phyloP scores from a whole-genome alignment of 2,888 invertebrate genomes.

The Cheilosia variabilis region DNA sequence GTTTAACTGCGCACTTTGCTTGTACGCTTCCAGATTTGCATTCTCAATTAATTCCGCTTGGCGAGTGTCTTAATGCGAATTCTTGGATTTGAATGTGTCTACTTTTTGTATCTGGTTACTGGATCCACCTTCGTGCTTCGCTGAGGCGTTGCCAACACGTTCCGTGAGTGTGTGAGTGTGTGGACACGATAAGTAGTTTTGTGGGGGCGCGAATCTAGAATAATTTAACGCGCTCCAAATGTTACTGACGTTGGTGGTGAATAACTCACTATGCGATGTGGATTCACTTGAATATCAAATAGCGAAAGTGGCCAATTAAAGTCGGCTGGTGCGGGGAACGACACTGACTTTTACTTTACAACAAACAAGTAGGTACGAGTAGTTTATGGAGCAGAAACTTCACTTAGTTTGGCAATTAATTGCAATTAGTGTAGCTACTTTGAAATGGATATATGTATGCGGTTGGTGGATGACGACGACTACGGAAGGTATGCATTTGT shows the following conservation, averaged over 20 bases:
- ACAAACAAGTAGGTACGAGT: constrained; percentile 19
- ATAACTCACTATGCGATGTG: constrained; percentile 64
- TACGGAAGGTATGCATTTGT: constrained; percentile 1
- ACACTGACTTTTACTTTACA: constrained; percentile 52
- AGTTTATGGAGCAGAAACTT: constrained; percentile 58
- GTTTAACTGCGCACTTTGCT: constrained; percentile 50
- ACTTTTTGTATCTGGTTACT: constrained; percentile 43
- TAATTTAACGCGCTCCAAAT: constrained; percentile 68
- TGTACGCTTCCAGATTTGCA: constrained; percentile 23
- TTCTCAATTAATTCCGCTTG: constrained; percentile 37
- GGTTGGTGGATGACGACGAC: constrained; percentile 17
- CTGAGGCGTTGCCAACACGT: constrained; percentile 56
- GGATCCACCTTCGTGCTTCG: constrained; percentile 57
- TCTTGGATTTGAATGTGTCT: constrained; percentile 42
- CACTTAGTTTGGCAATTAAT: constrained; percentile 57
- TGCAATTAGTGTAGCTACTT: constrained; percentile 32
- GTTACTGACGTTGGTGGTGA: constrained; percentile 57
- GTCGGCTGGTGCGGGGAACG: constrained; percentile 14
- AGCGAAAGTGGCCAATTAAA: constrained; percentile 62
- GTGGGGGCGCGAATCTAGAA: constrained; percentile 69
- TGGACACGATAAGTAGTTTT: constrained; percentile 1
- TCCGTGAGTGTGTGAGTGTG: constrained; percentile 1
- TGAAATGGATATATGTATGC: neutral
- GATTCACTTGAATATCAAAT: constrained; percentile 70
- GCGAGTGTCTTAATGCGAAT: constrained; percentile 17